These are phyloP conservation scores for Babyrousa celebensis DNA, from an alignment of 2,797 vertebrate species.

Conservation along the genomic window DNA sequence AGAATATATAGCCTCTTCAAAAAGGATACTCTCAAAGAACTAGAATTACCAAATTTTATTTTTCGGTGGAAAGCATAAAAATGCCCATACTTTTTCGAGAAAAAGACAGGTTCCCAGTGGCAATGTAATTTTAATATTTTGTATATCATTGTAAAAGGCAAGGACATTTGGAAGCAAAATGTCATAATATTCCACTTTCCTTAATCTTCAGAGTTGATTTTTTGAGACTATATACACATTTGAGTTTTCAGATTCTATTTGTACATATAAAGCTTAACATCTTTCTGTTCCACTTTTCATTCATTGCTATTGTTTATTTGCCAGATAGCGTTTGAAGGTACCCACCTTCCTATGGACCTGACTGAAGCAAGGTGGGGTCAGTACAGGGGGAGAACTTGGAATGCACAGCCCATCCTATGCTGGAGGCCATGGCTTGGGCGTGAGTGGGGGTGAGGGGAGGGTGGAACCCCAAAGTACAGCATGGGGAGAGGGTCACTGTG, in stretches of 20 bases:
- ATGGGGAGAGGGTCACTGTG: accelerated
- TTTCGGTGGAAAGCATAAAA: neutral
- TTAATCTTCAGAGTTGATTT: slow-evolving; percentile 64
- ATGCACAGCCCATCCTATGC: too few species aligned
- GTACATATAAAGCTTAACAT: slow-evolving; percentile 60
- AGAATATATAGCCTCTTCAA: neutral
- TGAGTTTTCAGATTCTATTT: slow-evolving; percentile 62
- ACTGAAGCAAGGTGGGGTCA: neutral
- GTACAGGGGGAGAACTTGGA: neutral
- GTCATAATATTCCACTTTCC: neutral
- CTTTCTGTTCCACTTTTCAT: slow-evolving; percentile 31
- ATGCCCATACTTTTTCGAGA: neutral
- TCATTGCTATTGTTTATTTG: slow-evolving; percentile 47
- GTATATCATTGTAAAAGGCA: neutral
- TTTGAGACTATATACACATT: slow-evolving; percentile 12
- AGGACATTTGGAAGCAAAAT: slow-evolving; percentile 26
- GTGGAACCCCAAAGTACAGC: neutral
- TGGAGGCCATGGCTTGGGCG: neutral
- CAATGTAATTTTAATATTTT: slow-evolving; percentile 58
- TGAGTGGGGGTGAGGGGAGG: neutral
- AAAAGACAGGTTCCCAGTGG: neutral
- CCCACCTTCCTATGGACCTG: slow-evolving; percentile 4
- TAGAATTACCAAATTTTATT: neutral
- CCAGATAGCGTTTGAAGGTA: neutral
- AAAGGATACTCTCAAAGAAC: slow-evolving; percentile 45